Conservation (phyloP, 2,888 invertebrate species). For the Plutella xylostella region DNA sequence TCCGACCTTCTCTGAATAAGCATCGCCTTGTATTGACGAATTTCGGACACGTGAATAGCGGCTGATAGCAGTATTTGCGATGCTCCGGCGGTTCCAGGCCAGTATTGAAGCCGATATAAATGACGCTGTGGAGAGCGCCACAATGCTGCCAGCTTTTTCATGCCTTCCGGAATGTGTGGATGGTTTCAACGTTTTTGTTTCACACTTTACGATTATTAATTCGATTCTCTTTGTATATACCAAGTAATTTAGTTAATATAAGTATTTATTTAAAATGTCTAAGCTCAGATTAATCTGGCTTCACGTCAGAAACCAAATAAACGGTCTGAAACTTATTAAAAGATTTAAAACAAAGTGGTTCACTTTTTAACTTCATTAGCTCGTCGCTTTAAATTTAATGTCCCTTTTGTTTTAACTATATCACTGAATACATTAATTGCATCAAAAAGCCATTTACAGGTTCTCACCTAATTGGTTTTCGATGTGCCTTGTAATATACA, state of each 20-base stretch:
- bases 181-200: too few species aligned
- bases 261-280: too few species aligned
- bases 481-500: constrained; percentile 27
- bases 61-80: constrained; percentile 33
- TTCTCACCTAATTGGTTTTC: constrained; percentile 41
- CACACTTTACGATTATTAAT: too few species aligned
- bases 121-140: too few species aligned
- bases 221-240: too few species aligned
- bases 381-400: constrained; percentile 51
- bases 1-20: constrained; percentile 64
- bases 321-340: too few species aligned
- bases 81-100: constrained; percentile 26
- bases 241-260: too few species aligned
- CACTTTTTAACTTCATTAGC: constrained; percentile 46
- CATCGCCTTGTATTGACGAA: constrained; percentile 52
- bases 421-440: constrained; percentile 44
- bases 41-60: constrained; percentile 54
- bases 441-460: constrained; percentile 41
- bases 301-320: too few species aligned
- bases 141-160: too few species aligned
- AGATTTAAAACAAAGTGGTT: too few species aligned
- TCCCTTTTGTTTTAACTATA: constrained; percentile 42
- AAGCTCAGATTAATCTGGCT: too few species aligned
- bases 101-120: constrained; percentile 18
- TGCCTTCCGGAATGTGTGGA: too few species aligned